Evolutionary conservation across 2,797 vertebrate species (phyloP), one percentile per base, ranked within the genome.

Genomic region (Ptychobarbus kaznakovi): DNA sequence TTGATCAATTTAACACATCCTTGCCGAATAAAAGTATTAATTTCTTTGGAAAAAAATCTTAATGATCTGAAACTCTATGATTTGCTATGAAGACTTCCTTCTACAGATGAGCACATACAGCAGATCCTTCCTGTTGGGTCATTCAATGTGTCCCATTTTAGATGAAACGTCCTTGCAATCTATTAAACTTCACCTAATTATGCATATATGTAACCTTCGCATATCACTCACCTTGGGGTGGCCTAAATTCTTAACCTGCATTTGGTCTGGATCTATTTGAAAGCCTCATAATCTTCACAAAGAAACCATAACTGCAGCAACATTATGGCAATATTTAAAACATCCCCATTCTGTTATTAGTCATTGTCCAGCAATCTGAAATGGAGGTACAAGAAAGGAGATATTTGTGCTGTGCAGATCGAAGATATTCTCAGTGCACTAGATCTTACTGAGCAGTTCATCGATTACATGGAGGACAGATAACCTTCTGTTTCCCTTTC

Each of bases 101-200:
- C 58, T 65, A 65, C 58, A 51, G 35, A 44, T 70, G 38, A 61
- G 58, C 68, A 82, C 13, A 18, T 28, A 38, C 38, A 69, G 25
- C 12, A 65, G 0, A 72, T 72, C 22, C 2, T 28, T 70, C 16
- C 49, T 58, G 16, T 49, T 51, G 42, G 32, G 42, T 61, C 20
- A 10, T 58, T 73, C 28, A 72, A 46, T 35, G 8, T 32, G 18
- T 77, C 11, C 22, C 2, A 1, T 53, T 77, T 84, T 84, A 77
- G 35, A 42, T 66, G 3, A 77, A 75, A 82, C 25, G 40, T 61
- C 63, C 22, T 69, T 10, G 28, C 20, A 10, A 80, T 79, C 77
- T 61, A 51, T 74, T 73, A 69, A 86, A 86, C 49, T 81, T 81
- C 38, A 69, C 70, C 44, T 53, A 76, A 69, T 80, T 69, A 63